phyloP scores from a whole-genome alignment of 2,888 invertebrate genomes.

The Schizotus pectinicornis region DNA sequence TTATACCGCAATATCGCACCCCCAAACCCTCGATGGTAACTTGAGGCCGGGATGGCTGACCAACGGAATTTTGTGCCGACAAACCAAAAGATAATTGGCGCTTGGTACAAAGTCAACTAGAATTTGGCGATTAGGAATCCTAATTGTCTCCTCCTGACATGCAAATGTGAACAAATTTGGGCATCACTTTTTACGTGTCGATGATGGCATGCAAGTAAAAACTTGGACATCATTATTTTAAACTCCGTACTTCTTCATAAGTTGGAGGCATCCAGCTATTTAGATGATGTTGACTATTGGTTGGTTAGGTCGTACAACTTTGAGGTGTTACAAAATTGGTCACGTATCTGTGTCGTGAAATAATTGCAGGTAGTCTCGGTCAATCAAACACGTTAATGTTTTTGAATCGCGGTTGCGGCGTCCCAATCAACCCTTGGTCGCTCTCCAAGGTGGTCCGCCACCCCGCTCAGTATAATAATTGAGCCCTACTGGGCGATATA shows the following conservation, averaged over 20 bases:
- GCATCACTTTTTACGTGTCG: too few species aligned
- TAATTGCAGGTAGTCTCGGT: conserved; percentile 18
- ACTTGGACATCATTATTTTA: too few species aligned
- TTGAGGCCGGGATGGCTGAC: background rate
- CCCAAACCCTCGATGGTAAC: conserved; percentile 4
- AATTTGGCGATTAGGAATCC: too few species aligned
- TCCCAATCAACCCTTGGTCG: conserved; percentile 37
- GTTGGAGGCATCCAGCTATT: too few species aligned
- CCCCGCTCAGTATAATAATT: conserved; percentile 38
- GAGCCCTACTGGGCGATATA: conserved; percentile 43
- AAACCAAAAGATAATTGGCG: too few species aligned
- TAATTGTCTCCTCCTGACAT: too few species aligned
- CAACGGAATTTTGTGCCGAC: background rate
- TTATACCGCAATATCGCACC: conserved; percentile 26
- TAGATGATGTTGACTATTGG: background rate
- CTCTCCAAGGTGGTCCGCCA: conserved; percentile 40
- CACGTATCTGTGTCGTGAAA: conserved; percentile 18
- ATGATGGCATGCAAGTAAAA: too few species aligned
- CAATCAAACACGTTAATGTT: conserved; percentile 27
- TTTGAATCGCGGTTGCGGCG: background rate
- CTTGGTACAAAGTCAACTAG: too few species aligned
- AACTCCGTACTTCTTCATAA: too few species aligned
- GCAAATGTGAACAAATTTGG: too few species aligned
- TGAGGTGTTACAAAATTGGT: conserved; percentile 17
- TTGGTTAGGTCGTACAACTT: background rate